phyloP scores from a whole-genome alignment of 2,888 invertebrate genomes.

The Corythucha ciliata region DNA sequence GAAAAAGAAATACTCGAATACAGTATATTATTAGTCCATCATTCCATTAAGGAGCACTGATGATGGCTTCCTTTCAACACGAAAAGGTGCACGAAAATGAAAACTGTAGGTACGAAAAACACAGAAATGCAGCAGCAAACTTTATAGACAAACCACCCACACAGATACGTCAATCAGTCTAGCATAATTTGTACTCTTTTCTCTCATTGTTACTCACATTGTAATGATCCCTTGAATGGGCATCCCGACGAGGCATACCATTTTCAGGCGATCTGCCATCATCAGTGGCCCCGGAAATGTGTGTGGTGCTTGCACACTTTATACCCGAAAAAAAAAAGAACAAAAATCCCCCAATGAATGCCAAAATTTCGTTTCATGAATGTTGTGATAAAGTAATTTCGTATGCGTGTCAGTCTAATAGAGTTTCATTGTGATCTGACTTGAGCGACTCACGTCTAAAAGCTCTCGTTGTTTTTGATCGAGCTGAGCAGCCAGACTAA shows the following conservation, averaged over 20 bases:
- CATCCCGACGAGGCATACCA: constrained; percentile 28
- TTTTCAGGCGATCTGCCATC: constrained; percentile 30
- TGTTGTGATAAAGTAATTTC: no score
- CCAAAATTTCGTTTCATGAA: neutral
- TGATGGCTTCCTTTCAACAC: no score
- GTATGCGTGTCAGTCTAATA: no score
- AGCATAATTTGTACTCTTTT: neutral
- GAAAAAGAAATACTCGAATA: no score
- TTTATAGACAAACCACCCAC: constrained; percentile 9
- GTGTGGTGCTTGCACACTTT: constrained; percentile 28
- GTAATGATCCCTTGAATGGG: constrained; percentile 27
- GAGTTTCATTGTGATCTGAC: neutral
- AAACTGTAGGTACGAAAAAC: constrained; percentile 9
- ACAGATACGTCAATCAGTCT: neutral
- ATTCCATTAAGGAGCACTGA: constrained; percentile 1
- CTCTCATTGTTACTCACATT: constrained; percentile 26
- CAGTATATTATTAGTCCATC: no score
- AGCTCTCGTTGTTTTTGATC: constrained; percentile 79
- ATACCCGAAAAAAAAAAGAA: constrained; percentile 20
- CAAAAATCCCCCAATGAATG: constrained; percentile 12
- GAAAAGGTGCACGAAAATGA: no score
- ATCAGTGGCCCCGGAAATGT: constrained; percentile 26
- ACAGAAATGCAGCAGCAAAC: constrained; percentile 3
- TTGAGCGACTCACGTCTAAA: constrained; percentile 47
- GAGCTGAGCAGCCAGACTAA: constrained; percentile 76